These are phyloP conservation scores for Hyles euphorbiae DNA, from an alignment of 1,140 invertebrate genomes.

Conservation along the genomic window DNA sequence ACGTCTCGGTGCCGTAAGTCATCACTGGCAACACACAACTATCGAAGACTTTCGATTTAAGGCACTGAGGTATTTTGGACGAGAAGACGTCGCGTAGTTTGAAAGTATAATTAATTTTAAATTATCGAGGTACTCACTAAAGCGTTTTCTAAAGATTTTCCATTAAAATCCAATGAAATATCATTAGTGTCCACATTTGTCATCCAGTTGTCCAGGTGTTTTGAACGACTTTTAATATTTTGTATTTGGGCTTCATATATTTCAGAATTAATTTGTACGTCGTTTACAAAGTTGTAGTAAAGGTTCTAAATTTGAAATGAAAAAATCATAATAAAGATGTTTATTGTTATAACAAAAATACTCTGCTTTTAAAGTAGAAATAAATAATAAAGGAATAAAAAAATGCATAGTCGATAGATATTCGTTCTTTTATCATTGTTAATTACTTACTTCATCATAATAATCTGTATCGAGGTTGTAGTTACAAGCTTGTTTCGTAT, in stretches of 20 bases:
- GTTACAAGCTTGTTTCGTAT: slow-evolving; percentile 25
- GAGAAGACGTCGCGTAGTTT: too few species aligned
- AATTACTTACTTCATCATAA: slow-evolving; percentile 38
- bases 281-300: slow-evolving; percentile 46
- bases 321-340: too few species aligned
- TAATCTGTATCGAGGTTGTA: slow-evolving; percentile 40
- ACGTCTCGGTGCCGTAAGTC: too few species aligned
- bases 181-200: slow-evolving; percentile 38
- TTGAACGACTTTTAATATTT: slow-evolving; percentile 28
- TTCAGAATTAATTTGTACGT: slow-evolving; percentile 39
- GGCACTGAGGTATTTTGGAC: too few species aligned
- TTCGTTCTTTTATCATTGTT: too few species aligned
- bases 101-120: too few species aligned
- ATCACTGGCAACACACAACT: too few species aligned
- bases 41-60: too few species aligned
- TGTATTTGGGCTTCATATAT: slow-evolving; percentile 44
- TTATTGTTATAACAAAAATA: too few species aligned
- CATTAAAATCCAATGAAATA: slow-evolving; percentile 42
- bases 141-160: slow-evolving; percentile 34
- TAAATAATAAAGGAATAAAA: background rate
- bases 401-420: background rate
- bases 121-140: slow-evolving; percentile 29
- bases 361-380: too few species aligned
- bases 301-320: slow-evolving; percentile 28
- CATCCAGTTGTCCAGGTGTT: slow-evolving; percentile 33